Conservation (phyloP, 2,888 invertebrate species). For the Tortrix viridana region DNA sequence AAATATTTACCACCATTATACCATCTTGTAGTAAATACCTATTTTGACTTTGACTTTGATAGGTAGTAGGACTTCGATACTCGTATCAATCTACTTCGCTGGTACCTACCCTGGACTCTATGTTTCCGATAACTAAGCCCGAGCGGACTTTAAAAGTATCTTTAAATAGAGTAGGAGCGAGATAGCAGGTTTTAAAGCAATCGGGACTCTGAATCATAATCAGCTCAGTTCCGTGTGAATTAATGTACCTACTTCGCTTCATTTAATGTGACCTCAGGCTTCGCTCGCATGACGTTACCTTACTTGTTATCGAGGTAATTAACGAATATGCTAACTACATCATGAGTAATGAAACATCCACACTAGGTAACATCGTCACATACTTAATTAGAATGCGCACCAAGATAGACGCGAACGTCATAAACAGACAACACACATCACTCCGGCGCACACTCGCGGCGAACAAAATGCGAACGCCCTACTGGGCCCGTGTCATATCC, state of each 20-base stretch:
- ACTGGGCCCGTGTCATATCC: slow-evolving; percentile 35
- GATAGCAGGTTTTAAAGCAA: background rate
- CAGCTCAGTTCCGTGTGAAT: background rate
- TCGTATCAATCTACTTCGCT: no score
- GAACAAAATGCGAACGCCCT: slow-evolving; percentile 25
- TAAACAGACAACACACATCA: slow-evolving; percentile 26
- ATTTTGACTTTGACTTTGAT: no score
- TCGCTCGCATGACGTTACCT: slow-evolving; percentile 13
- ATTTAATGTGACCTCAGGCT: slow-evolving; percentile 27
- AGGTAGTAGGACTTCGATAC: background rate
- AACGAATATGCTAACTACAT: slow-evolving; percentile 25
- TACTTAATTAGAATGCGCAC: slow-evolving; percentile 36
- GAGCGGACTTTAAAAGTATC: background rate
- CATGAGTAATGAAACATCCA: slow-evolving; percentile 32
- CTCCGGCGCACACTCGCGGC: slow-evolving; percentile 28
- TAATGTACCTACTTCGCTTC: slow-evolving; percentile 5
- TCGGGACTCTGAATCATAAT: background rate
- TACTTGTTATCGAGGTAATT: slow-evolving; percentile 27
- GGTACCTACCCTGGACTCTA: slow-evolving; percentile 1
- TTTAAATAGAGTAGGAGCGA: background rate
- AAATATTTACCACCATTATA: no score
- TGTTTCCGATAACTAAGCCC: background rate
- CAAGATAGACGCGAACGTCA: slow-evolving; percentile 38
- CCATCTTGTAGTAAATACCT: no score
- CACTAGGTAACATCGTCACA: slow-evolving; percentile 37